Conservation (phyloP, 2,888 invertebrate genomes). For the Brachypalpus laphriformis region DNA sequence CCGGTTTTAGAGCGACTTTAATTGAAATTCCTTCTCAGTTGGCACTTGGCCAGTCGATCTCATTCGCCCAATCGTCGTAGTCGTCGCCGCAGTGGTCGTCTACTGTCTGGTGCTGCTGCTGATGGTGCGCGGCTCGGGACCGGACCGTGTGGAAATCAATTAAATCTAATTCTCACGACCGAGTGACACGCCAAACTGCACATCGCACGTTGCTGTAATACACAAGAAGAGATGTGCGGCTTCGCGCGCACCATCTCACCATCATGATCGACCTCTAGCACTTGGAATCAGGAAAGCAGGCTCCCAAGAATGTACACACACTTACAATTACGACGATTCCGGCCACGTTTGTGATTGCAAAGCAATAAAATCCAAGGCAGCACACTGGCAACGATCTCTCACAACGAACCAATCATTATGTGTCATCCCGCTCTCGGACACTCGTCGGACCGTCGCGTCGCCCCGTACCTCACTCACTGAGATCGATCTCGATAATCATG, state of each 20-base stretch:
- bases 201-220: slow-evolving; percentile 64
- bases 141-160: slow-evolving; percentile 82
- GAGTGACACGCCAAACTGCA: slow-evolving; percentile 74
- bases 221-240: slow-evolving; percentile 10
- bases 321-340: slow-evolving; percentile 7
- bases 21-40: slow-evolving; percentile 62
- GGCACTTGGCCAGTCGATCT: slow-evolving; percentile 74
- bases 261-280: slow-evolving; percentile 73
- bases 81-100: slow-evolving; percentile 61
- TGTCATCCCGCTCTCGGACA: slow-evolving; percentile 70
- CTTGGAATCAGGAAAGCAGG: slow-evolving; percentile 56
- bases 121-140: no score
- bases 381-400: slow-evolving; percentile 52
- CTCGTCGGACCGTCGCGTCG: slow-evolving; percentile 35
- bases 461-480: neutral
- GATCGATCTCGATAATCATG: slow-evolving; percentile 73
- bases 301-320: slow-evolving; percentile 41
- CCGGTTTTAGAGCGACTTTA: slow-evolving; percentile 54
- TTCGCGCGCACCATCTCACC: slow-evolving; percentile 36
- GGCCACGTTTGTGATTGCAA: slow-evolving; percentile 63
- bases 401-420: slow-evolving; percentile 73
- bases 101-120: slow-evolving; percentile 19
- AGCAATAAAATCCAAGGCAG: slow-evolving; percentile 65
- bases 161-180: slow-evolving; percentile 82
- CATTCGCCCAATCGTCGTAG: slow-evolving; percentile 76